phyloP scores from a whole-genome alignment of 2,113 vertebrate species.

The Odontesthes bonariensis region DNA sequence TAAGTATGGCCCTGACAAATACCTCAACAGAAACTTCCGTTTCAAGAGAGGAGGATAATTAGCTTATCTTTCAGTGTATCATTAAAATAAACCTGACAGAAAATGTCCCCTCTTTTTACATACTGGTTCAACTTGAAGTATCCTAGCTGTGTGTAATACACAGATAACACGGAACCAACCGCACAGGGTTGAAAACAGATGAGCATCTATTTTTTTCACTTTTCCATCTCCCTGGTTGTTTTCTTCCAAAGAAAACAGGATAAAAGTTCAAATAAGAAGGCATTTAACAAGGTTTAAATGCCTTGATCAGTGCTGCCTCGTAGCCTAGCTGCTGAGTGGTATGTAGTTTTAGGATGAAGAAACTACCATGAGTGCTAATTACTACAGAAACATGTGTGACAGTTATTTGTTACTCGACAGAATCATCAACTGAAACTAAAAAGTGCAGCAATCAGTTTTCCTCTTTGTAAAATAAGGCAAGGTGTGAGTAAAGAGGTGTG shows the following conservation, averaged over 20 bases:
- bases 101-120: neutral
- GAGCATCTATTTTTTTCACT: too few species aligned
- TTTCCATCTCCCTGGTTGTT: too few species aligned
- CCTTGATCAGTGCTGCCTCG: neutral
- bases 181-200: neutral
- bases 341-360: too few species aligned
- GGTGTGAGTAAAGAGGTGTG: constrained; percentile 69
- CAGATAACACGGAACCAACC: constrained; percentile 1
- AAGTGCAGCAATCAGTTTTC: constrained; percentile 53
- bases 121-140: neutral
- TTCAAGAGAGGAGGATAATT: neutral
- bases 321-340: neutral
- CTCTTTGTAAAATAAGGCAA: constrained; percentile 57
- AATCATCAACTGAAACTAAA: neutral
- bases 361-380: neutral
- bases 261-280: neutral
- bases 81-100: neutral
- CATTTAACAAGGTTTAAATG: neutral
- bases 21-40: constrained; percentile 12
- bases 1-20: constrained; percentile 3
- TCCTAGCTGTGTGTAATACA: neutral
- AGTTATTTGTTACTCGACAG: neutral
- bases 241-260: neutral
- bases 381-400: neutral
- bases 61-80: constrained; percentile 2